Percentiles rank a stretch among this genome's conserved stretches.
phyloP scores from a whole-genome alignment of 2,113 vertebrate species.

The Syrmaticus mikado region DNA sequence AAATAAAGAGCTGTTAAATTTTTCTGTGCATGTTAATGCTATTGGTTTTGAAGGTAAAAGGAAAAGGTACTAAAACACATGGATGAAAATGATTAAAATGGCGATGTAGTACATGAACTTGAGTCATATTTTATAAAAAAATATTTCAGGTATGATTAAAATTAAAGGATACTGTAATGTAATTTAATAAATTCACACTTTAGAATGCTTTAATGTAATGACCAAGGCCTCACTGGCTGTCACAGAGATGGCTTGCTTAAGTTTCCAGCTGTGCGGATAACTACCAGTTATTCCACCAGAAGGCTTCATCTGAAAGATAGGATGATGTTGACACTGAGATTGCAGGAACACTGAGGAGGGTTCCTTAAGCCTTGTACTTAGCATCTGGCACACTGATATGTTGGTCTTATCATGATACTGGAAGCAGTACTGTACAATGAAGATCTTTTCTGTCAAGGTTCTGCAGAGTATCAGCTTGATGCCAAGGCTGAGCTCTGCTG shows the following conservation, averaged over 20 bases:
- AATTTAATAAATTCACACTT: not conserved
- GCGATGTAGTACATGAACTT: not conserved
- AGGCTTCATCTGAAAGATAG: not conserved
- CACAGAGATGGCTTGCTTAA: not conserved
- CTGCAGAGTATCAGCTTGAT: not conserved
- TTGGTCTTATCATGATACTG: not conserved
- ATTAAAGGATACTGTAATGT: not conserved
- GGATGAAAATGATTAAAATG: not conserved
- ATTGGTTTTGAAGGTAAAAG: not conserved
- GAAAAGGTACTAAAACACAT: not conserved
- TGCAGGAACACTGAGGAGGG: not conserved
- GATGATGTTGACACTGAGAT: not conserved
- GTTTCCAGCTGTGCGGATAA: not conserved
- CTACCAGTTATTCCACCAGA: not conserved
- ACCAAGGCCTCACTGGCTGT: not conserved
- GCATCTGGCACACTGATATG: not conserved
- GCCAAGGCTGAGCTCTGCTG: not conserved
- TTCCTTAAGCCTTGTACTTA: not conserved
- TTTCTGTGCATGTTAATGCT: not conserved
- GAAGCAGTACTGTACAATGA: not conserved
- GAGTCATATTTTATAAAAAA: not conserved
- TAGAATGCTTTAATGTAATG: not conserved
- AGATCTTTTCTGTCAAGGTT: not conserved
- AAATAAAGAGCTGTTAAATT: not conserved
- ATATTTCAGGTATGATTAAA: not conserved